A percentile compares a stretch with the other conserved stretches of the same genome.
Evolutionary conservation across 2,113 vertebrate genomes (phyloP).

Genomic region (Leptosomus discolor): DNA sequence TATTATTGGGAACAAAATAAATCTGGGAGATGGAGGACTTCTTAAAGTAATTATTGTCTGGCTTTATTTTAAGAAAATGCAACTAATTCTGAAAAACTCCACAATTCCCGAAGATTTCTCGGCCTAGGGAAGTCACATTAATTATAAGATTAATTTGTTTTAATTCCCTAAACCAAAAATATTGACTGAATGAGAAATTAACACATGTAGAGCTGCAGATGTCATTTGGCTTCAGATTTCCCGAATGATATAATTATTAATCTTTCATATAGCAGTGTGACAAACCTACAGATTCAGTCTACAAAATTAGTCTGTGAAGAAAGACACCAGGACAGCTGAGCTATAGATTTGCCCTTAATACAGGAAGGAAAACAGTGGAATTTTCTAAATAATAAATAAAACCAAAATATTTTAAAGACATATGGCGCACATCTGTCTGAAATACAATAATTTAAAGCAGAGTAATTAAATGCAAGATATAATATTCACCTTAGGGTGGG

Average conservation of each 20-base stretch:
- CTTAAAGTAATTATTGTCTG: constrained; percentile 49
- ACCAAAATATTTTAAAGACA: constrained; percentile 71
- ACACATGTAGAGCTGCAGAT: constrained; percentile 75
- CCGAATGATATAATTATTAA: constrained; percentile 76
- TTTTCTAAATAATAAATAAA: constrained; percentile 75
- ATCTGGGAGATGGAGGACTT: constrained; percentile 36
- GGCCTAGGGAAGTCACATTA: constrained; percentile 54
- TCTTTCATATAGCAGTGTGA: constrained; percentile 69
- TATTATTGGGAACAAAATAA: constrained; percentile 65
- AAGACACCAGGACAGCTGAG: constrained; percentile 62
- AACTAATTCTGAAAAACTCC: constrained; percentile 42
- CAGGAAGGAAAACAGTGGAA: constrained; percentile 58
- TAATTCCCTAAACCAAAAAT: constrained; percentile 76
- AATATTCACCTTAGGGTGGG: constrained; percentile 65
- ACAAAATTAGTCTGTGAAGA: constrained; percentile 67
- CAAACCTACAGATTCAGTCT: constrained; percentile 73
- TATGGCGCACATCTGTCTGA: constrained; percentile 75
- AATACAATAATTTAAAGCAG: constrained; percentile 72
- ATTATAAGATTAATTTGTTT: constrained; percentile 77
- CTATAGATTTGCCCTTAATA: constrained; percentile 59
- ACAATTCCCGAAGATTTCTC: constrained; percentile 54
- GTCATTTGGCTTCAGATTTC: constrained; percentile 76
- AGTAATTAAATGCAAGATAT: constrained; percentile 69
- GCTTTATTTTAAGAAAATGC: constrained; percentile 21
- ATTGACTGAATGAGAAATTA: constrained; percentile 80